Evolutionary conservation across 1,140 invertebrate species (phyloP), one percentile per base, ranked within the genome.

Genomic region (Drosophila ananassae): DNA sequence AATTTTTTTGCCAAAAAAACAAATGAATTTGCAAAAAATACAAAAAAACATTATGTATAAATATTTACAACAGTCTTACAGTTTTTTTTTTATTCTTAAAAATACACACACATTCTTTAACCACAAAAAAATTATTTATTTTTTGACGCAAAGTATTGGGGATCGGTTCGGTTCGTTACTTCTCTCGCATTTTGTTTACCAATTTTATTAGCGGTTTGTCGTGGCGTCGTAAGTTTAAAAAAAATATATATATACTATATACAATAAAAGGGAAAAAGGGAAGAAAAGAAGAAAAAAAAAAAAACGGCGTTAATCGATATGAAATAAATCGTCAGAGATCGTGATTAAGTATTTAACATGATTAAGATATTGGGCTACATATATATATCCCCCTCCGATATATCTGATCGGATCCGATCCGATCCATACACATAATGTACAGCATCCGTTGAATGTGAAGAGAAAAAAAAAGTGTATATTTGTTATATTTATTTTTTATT

Each of bases 301-400:
- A 12, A 13, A 17, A 12, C 39, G 28, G 51, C 74, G 81, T 85
- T 84, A 85, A 83, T 85, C 73, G 61, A 85, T 85, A 69, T 56
- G 48, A 81, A 80, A 74, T 81, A 64, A 87, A 63, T 87, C 51
- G 78, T 64, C 61, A 61, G 58, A 89, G 69, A 66, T 87, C 82
- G 83, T 87, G 82, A 87, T 66, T 72, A 55, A 51, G 39, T 66
- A 71, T 62, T 87, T 87, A 87, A 82, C 83, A 89, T 87, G 80
- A 82, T 87, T 73, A 78, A 87, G 60, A 77, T 87, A 77, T 71
- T 71, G 67, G 53, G 52, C 64, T 69, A 73, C 62, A 72, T 73
- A 77, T 80, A 77, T 83, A 80, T 79, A 50, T 79, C 77, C 80
- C 77, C 74, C 56, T 13, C 2, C 39, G 37, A 41, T 13, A n/a